phyloP scores from a whole-genome alignment of 2,888 invertebrate genomes.

The Hemaris fuciformis region DNA sequence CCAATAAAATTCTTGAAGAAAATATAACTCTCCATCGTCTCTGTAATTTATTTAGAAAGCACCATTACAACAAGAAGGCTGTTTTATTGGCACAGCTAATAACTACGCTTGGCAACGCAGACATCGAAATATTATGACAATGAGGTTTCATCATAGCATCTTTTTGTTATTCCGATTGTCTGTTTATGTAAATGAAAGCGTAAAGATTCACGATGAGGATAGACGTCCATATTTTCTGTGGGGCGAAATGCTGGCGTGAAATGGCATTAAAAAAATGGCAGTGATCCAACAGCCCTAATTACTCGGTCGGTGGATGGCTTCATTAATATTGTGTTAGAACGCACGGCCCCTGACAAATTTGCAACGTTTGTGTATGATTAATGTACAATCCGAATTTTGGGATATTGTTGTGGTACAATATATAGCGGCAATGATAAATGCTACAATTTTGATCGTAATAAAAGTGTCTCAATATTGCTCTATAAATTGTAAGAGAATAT shows the following conservation, averaged over 20 bases:
- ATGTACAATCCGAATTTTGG: constrained; percentile 48
- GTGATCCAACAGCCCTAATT: constrained; percentile 12
- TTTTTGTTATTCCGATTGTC: constrained; percentile 52
- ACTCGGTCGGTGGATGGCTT: constrained; percentile 31
- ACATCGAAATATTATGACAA: constrained; percentile 42
- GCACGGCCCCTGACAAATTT: constrained; percentile 50
- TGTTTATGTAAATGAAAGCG: constrained; percentile 49
- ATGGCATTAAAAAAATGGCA: constrained; percentile 23
- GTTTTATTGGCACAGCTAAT: constrained; percentile 22
- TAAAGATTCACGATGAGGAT: constrained; percentile 28
- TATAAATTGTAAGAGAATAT: no score
- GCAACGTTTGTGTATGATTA: constrained; percentile 55
- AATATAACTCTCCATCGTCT: not conserved
- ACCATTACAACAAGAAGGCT: not conserved
- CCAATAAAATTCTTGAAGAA: not conserved
- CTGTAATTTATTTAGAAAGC: not conserved
- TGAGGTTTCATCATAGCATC: constrained; percentile 43
- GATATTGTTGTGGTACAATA: not conserved
- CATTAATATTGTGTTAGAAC: constrained; percentile 54
- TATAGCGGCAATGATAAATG: not conserved
- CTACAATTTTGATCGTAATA: not conserved
- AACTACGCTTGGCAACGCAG: constrained; percentile 37
- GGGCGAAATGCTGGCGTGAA: constrained; percentile 1
- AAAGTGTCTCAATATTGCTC: no score
- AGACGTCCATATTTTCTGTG: constrained; percentile 25